phyloP scores from a whole-genome alignment of 2,113 vertebrate species.

The Verasper variegatus region DNA sequence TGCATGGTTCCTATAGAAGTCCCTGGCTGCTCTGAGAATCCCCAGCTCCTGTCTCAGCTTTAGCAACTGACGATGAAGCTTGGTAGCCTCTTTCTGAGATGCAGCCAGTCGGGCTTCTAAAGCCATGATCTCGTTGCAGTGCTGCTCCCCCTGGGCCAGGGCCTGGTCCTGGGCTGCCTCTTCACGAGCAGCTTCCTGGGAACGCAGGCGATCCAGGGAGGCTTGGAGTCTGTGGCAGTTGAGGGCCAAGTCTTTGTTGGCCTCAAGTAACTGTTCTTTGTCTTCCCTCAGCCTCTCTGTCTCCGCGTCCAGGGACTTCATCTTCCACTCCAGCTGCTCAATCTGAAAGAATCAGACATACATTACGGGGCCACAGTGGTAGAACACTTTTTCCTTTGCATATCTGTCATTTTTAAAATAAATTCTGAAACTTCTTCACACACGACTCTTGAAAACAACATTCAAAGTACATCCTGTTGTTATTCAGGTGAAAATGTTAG shows the following conservation, averaged over 20 bases:
- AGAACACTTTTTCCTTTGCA: slow-evolving; percentile 17
- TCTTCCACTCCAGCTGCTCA: slow-evolving; percentile 83
- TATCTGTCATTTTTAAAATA: not conserved
- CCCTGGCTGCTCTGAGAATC: slow-evolving; percentile 79
- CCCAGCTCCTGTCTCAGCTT: slow-evolving; percentile 83
- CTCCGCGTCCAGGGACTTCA: slow-evolving; percentile 83
- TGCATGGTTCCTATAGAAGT: slow-evolving; percentile 74
- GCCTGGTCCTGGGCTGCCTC: slow-evolving; percentile 74
- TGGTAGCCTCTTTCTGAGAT: slow-evolving; percentile 79
- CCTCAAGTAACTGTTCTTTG: slow-evolving; percentile 82
- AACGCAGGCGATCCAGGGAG: slow-evolving; percentile 78
- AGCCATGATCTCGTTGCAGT: slow-evolving; percentile 78
- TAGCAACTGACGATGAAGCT: slow-evolving; percentile 80
- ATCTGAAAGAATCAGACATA: slow-evolving; percentile 80
- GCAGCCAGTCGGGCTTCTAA: slow-evolving; percentile 79
- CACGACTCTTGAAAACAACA: slow-evolving; percentile 8
- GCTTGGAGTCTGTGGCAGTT: slow-evolving; percentile 81
- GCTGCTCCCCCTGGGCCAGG: slow-evolving; percentile 73
- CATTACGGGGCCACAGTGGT: not conserved
- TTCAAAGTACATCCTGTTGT: no score
- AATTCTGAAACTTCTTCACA: slow-evolving; percentile 16
- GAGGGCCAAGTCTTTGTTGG: slow-evolving; percentile 81
- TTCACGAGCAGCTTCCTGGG: slow-evolving; percentile 74
- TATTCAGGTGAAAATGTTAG: not conserved
- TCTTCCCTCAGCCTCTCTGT: slow-evolving; percentile 82